Evolutionary conservation across 2,888 invertebrate genomes (phyloP).

Genomic region (Troilus luridus): DNA sequence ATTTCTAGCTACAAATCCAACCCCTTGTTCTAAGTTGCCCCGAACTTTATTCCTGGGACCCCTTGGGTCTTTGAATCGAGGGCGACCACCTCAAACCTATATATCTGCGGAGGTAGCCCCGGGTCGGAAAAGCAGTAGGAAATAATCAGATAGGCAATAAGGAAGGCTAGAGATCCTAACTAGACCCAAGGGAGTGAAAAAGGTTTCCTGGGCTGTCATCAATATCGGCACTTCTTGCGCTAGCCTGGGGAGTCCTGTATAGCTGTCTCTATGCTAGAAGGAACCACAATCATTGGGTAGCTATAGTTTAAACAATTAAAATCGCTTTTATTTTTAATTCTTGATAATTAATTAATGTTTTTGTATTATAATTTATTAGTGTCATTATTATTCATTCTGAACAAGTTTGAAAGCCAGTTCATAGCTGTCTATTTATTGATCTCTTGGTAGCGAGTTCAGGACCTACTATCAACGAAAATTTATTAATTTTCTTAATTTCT

Average conservation of each 20-base stretch:
- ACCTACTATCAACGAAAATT: too few relatives aligned
- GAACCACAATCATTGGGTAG: too few relatives aligned
- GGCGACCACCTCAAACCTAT: not conserved
- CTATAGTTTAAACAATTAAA: too few relatives aligned
- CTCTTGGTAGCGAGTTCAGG: too few relatives aligned
- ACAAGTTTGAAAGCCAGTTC: too few relatives aligned
- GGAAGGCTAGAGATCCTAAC: not conserved
- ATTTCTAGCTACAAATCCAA: not conserved
- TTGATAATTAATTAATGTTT: too few relatives aligned
- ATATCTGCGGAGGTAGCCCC: not conserved
- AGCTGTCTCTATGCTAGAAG: not conserved
- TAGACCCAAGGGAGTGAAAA: not conserved
- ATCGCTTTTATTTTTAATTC: too few relatives aligned
- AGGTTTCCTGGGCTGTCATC: not conserved
- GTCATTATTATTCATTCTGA: too few relatives aligned
- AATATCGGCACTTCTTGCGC: not conserved
- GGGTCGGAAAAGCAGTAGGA: not conserved
- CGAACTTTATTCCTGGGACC: not conserved
- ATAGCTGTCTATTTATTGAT: too few relatives aligned
- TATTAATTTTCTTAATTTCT: too few relatives aligned
- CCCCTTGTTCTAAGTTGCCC: not conserved
- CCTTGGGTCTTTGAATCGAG: not conserved
- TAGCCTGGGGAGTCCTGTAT: not conserved
- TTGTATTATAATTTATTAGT: too few relatives aligned
- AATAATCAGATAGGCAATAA: conserved; percentile 6